Base-by-base conservation (phyloP, 2,797 vertebrate species). In the Chrosomus eos region DNA sequence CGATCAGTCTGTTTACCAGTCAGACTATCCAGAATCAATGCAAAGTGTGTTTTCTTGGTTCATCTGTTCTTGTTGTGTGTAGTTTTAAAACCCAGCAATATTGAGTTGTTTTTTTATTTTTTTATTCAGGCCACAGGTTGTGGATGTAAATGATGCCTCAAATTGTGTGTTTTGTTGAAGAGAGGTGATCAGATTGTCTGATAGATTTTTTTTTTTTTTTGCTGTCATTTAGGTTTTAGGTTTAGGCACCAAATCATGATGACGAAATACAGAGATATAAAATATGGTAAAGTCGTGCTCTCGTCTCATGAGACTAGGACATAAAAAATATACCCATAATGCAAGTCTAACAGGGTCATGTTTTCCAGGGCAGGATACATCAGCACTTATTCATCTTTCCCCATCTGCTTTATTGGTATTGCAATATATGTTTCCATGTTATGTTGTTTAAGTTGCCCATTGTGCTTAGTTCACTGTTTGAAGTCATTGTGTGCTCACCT, bases 271-370 rank as follows among this genome's bases (percentile, higher is more conserved):
- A 66, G 8, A 58, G 13, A 28, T 72, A n/a, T 71, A n/a, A 43
- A 80, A 85, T 38, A 85, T 58, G 64, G 55, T 60, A 85, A 31
- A 18, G 6, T 38, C 23, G n/a, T 55, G 33, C 28, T 43, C 33
- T 21, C 51, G 40, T 77, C 51, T 82, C 70, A 28, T 28, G 31
- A 81, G 68, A 74, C 40, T 68, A 78, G 48, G 36, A 84, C 81
- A 86, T 78, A 48, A 1, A 72, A 78, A 80, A 68, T 84, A 33
- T 26, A 6, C 66, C 19, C 45, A 26, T 83, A 75, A 82, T 40
- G 58, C 43, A 7, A 10, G 0, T 60, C 28, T 77, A 53, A 58
- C 6, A 60, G n/a, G 31, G 51, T n/a, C 53, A 26, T 58, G 48
- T 28, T 70, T 81, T 71, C 23, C n/a, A 21, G 36, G n/a, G 18